phyloP scores from a whole-genome alignment of 2,113 vertebrate genomes.

The Phrynosoma blainvillii region DNA sequence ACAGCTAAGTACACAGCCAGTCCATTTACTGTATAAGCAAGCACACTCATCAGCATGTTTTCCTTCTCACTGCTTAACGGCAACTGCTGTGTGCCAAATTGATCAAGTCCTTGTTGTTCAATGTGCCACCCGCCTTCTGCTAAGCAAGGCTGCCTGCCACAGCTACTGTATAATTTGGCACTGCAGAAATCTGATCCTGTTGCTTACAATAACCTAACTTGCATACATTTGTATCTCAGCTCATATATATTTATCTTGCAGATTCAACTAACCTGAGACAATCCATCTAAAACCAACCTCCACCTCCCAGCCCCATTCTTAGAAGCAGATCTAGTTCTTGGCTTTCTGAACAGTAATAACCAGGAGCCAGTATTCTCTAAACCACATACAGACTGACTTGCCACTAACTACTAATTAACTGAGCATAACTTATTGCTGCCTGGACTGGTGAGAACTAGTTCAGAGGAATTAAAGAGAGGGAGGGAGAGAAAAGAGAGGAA shows the following conservation, averaged over 20 bases:
- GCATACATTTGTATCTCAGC: neutral
- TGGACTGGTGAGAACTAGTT: neutral
- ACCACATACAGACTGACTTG: neutral
- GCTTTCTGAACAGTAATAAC: neutral
- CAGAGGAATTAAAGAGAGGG: neutral
- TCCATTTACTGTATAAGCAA: neutral
- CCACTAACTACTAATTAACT: neutral
- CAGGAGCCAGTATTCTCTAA: neutral
- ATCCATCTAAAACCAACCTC: neutral
- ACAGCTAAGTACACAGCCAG: neutral
- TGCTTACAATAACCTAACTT: neutral
- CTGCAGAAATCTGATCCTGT: neutral
- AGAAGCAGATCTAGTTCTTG: neutral
- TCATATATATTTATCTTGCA: neutral
- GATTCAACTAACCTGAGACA: neutral
- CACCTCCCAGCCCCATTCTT: neutral
- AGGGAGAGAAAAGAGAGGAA: neutral
- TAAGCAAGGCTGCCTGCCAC: neutral
- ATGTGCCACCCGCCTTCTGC: neutral
- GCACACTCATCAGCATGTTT: neutral
- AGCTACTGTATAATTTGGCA: slow-evolving; percentile 21
- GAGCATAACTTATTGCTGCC: neutral
- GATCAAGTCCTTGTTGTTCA: neutral
- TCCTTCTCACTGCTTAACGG: neutral
- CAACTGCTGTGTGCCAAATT: neutral